These are phyloP conservation scores for Peromyscus aztecus DNA, from an alignment of 2,797 vertebrate species.

Conservation along the genomic window DNA sequence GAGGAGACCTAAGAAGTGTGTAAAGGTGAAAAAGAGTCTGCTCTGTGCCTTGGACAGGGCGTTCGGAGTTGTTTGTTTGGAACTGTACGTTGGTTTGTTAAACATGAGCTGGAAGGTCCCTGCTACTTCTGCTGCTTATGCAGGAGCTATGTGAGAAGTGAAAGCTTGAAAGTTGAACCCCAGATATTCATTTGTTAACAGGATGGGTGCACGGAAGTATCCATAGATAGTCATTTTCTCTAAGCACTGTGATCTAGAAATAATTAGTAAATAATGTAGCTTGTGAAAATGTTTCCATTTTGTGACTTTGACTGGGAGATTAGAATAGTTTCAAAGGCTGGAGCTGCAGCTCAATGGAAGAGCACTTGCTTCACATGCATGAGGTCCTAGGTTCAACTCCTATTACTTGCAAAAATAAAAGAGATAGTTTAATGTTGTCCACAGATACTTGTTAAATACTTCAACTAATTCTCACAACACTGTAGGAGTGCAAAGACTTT, in stretches of 20 bases:
- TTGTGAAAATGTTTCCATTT: not conserved
- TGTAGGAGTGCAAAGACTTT: not conserved
- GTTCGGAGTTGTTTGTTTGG: not conserved
- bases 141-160: not conserved
- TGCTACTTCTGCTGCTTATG: not conserved
- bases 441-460: not conserved
- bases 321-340: not conserved
- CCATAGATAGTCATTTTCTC: not conserved
- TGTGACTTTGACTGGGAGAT: not conserved
- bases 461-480: not conserved
- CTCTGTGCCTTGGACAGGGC: not conserved
- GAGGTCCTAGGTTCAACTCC: not conserved
- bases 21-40: not conserved
- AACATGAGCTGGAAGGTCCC: not conserved
- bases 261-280: not conserved
- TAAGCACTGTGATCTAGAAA: not conserved
- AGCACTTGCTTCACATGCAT: not conserved
- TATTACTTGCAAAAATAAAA: not conserved
- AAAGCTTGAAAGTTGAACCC: not conserved
- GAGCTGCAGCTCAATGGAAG: not conserved
- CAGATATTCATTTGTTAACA: not conserved
- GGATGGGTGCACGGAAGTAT: not conserved
- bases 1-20: not conserved
- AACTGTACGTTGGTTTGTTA: not conserved
- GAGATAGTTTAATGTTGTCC: not conserved